phyloP scores from a whole-genome alignment of 2,113 vertebrate genomes.

The Calyptommatus sinebrachiatus region DNA sequence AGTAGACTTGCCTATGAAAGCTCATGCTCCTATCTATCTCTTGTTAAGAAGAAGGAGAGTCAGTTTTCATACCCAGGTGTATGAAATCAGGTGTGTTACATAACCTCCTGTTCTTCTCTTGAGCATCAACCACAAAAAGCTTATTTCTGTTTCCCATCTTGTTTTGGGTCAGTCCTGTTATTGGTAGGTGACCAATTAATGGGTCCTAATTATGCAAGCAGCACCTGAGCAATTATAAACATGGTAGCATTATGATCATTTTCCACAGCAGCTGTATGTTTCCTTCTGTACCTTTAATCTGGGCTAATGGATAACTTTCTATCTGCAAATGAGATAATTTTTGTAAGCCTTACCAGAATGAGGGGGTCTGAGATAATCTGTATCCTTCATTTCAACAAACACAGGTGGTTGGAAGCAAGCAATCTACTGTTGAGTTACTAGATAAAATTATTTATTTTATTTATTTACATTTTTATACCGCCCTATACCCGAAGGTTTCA shows the following conservation, averaged over 20 bases:
- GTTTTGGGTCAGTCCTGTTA: conserved; percentile 59
- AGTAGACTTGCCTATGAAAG: too few species aligned
- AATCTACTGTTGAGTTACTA: too few species aligned
- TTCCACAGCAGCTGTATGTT: conserved; percentile 34
- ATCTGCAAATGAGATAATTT: conserved; percentile 46
- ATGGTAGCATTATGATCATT: conserved; percentile 49
- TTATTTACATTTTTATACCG: too few species aligned
- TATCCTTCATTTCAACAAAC: neutral
- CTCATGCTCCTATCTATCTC: too few species aligned
- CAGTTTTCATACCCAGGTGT: too few species aligned
- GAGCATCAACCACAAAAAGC: conserved; percentile 20
- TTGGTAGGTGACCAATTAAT: conserved; percentile 62
- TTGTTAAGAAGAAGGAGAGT: too few species aligned
- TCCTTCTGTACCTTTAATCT: conserved; percentile 4
- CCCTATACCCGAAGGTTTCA: too few species aligned
- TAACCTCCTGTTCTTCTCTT: too few species aligned
- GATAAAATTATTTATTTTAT: too few species aligned
- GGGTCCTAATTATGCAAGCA: conserved; percentile 66
- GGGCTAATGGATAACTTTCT: conserved; percentile 43
- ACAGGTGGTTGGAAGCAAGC: too few species aligned
- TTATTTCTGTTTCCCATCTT: conserved; percentile 44
- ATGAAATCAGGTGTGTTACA: too few species aligned
- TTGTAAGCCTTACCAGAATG: conserved; percentile 28
- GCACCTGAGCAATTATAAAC: conserved; percentile 63
- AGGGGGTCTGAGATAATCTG: conserved; percentile 4